These are phyloP conservation scores for Euthynnus affinis DNA, from an alignment of 2,797 vertebrate species.

Conservation along the genomic window DNA sequence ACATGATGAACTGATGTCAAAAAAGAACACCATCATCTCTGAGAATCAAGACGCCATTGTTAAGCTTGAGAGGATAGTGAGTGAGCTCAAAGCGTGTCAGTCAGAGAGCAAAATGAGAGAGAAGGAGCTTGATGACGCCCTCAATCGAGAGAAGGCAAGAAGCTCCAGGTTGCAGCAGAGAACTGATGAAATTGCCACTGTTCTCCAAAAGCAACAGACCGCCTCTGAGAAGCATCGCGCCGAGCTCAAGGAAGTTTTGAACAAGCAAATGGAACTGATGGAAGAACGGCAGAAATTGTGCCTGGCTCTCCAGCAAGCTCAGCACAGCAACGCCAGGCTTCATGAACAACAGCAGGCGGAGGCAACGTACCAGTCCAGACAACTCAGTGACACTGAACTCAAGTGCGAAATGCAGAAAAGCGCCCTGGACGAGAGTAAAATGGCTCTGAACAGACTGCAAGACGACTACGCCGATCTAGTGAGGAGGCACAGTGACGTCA, in stretches of 20 bases:
- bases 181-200: background rate
- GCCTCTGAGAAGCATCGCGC: fast-evolving
- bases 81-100: background rate
- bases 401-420: background rate
- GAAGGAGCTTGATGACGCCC: background rate
- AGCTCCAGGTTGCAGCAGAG: background rate
- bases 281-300: conserved; percentile 1
- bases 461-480: background rate
- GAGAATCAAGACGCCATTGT: background rate
- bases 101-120: background rate
- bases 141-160: background rate
- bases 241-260: background rate
- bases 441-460: background rate
- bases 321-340: background rate
- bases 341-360: background rate
- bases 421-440: background rate
- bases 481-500: background rate
- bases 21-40: background rate
- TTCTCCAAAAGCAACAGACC: background rate
- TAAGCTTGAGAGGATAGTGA: background rate
- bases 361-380: background rate
- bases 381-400: background rate
- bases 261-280: background rate
- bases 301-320: background rate
- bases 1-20: background rate